Conservation (phyloP, 2,113 vertebrate species). For the Sclerurus mexicanus region DNA sequence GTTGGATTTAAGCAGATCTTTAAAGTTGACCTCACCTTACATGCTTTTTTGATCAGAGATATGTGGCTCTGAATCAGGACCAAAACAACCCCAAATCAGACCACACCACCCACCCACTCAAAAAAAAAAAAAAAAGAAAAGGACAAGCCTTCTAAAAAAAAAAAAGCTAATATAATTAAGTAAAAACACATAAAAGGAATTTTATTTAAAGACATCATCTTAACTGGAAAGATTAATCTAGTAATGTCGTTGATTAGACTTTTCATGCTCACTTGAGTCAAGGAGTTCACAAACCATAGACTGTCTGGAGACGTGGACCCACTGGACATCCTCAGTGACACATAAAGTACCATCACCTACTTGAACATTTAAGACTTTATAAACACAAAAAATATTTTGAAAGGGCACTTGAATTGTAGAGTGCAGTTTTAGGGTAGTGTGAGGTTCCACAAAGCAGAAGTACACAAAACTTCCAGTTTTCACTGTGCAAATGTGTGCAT, state of each 20-base stretch:
- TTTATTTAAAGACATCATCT: not conserved
- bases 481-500: not conserved
- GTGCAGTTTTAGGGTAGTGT: not conserved
- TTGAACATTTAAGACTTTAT: not conserved
- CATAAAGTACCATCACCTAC: not conserved
- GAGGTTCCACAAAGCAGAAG: slow-evolving; percentile 12
- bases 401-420: not conserved
- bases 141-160: not conserved
- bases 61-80: not conserved
- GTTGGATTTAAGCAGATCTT: not conserved
- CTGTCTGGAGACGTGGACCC: not conserved
- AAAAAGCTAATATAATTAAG: too few species aligned
- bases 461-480: not conserved
- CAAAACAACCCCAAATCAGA: not conserved
- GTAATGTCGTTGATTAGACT: not conserved
- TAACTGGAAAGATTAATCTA: not conserved
- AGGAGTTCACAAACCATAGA: not conserved
- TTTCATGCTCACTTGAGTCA: not conserved
- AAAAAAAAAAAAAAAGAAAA: not conserved
- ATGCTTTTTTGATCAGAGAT: not conserved
- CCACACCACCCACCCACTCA: rapidly evolving
- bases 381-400: not conserved
- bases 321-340: not conserved
- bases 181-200: not conserved
- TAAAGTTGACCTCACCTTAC: not conserved